Base-by-base conservation (phyloP, 2,888 invertebrate species). In the Thereva unica region DNA sequence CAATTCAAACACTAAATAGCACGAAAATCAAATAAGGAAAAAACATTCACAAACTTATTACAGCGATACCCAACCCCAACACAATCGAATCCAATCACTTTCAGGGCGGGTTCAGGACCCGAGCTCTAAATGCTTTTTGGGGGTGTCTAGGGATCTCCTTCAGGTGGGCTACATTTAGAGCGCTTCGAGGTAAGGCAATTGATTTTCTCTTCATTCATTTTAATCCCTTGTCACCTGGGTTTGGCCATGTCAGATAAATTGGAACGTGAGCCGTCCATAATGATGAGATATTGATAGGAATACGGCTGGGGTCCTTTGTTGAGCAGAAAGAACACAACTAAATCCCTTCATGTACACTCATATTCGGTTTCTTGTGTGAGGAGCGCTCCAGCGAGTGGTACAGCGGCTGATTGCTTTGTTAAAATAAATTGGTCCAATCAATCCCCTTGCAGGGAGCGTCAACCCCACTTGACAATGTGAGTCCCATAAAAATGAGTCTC, bases 391-490 rank as follows among this genome's bases (percentile, higher is more conserved):
- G n/a, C 6, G 23, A 45, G 59, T 38, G 37, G 12, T 59, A 59
- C 49, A 10, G 12, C 23, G 59, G 37, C n/a, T 37, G 52, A 59
- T 59, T 59, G 59, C 59, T 59, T 59, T 59, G 59, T 59, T 49
- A 38, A 38, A 59, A 59, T 45, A 59, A 59, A 59, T 59, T 59
- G 59, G 59, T 59, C 47, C 59, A 59, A 59, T 59, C 59, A 59
- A 59, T 59, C 49, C 59, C 59, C 40, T 47, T 38, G 47, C 59
- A 41, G 47, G 23, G 23, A 23, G 23, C 23, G 23, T 23, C 59
- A 54, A 6, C 38, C 47, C 40, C 37, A 23, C 47, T 37, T 59
- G 59, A 49, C 59, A 59, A 59, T 59, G 59, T 42, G 59, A 59
- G 38, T 12, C 7, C 59, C 59, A 59, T 59, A 59, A 59, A 59